Evolutionary conservation across 1,140 invertebrate species (phyloP), one percentile per base, ranked within the genome.

Genomic region (Doryteuthis pealeii): DNA sequence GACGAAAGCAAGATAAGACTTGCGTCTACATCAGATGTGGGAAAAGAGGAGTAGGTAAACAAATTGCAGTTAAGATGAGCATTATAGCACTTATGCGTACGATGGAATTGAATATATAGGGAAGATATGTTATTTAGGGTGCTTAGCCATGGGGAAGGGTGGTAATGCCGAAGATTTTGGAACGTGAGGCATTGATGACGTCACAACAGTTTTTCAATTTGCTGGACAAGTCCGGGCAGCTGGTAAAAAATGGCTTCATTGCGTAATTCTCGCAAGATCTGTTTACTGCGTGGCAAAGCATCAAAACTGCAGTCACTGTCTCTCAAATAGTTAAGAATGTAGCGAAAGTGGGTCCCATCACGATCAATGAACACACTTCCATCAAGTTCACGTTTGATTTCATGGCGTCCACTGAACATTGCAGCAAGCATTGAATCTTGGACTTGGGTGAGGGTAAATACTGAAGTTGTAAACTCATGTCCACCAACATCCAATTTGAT

Each of bases 321-420:
- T 12, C 85, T 72, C 68, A 86, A 72, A 73, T 83, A 86, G 49
- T 86, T 84, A 69, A 86, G 77, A 67, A 86, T 82, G 74, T 85
- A 84, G 15, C 85, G 75, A 78, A 86, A 86, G 66, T 85, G 80
- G 14, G 83, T 85, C n/a, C 85, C 85, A 76, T 85, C 82, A 4
- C 83, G 73, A 70, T 86, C 85, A 58, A 86, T 84, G 75, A 87
- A 87, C 62, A 83, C 82, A 22, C 80, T 81, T 10, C 85, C 85
- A 70, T 84, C 81, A 6, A 77, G 77, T 43, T 87, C 86, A 31
- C 74, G 74, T 18, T 76, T 76, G 15, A 87, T 71, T 5, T 81
- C 75, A 75, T 86, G 82, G 30, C 83, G 79, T 22, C 86, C 86
- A 77, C 81, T 85, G 76, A 87, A 87, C 86, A 87, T 87, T 70